A percentile compares a stretch with the other conserved stretches of the same genome.
These are phyloP conservation scores for Plagodis dolabraria DNA, from an alignment of 2,888 invertebrate species.

Conservation along the genomic window DNA sequence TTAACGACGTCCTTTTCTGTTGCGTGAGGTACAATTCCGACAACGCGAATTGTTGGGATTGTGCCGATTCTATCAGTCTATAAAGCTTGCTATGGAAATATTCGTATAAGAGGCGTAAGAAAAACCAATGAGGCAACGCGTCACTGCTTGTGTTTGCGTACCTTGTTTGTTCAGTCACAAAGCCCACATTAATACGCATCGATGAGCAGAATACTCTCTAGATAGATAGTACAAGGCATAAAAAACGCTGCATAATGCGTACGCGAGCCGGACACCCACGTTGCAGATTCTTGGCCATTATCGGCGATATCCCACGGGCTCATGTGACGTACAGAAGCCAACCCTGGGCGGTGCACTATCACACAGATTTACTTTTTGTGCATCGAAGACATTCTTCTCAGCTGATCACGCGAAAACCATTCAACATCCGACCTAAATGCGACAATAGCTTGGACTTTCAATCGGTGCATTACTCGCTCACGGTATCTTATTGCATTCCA, in stretches of 20 bases:
- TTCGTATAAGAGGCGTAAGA: constrained; percentile 41
- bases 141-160: constrained; percentile 63
- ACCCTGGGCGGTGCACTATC: constrained; percentile 61
- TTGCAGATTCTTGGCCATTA: constrained; percentile 70
- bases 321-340: constrained; percentile 75
- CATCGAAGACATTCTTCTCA: constrained; percentile 59
- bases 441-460: constrained; percentile 16
- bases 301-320: constrained; percentile 75
- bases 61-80: constrained; percentile 10
- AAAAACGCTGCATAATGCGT: constrained; percentile 73
- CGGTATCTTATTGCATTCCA: background rate
- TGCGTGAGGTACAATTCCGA: constrained; percentile 15
- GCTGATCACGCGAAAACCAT: constrained; percentile 58
- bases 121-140: constrained; percentile 48
- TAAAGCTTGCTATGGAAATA: constrained; percentile 36
- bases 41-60: constrained; percentile 17
- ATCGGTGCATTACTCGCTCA: background rate
- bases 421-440: constrained; percentile 36
- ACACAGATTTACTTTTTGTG: constrained; percentile 68
- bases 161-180: constrained; percentile 68
- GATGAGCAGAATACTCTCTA: constrained; percentile 59
- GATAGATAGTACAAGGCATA: constrained; percentile 51
- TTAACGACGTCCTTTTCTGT: constrained; percentile 20
- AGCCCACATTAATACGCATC: constrained; percentile 66
- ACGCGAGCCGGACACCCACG: constrained; percentile 78